A percentile compares a stretch with the other conserved stretches of the same genome.
Conservation (phyloP, 2,888 invertebrate species). For the Aleiodes leptofemur region DNA sequence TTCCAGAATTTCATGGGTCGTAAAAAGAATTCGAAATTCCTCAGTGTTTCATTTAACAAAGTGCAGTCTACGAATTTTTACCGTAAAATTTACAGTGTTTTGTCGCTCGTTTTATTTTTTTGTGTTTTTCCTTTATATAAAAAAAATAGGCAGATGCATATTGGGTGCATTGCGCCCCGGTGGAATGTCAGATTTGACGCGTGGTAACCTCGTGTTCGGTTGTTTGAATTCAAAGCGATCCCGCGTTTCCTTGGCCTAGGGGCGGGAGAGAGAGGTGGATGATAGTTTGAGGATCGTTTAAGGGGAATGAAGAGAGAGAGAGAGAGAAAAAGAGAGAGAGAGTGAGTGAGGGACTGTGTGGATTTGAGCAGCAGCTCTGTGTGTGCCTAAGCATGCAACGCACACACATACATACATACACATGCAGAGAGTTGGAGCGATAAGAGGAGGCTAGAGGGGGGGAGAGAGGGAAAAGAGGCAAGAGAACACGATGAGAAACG, state of each 20-base stretch:
- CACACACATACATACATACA: not conserved
- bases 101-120: not conserved
- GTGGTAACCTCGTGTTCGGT: slow-evolving; percentile 75
- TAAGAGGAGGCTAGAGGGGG: slow-evolving; percentile 32
- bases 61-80: not conserved
- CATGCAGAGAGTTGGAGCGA: slow-evolving; percentile 14
- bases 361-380: slow-evolving; percentile 24
- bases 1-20: too few relatives aligned
- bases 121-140: not conserved
- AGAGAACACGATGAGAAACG: slow-evolving; percentile 52
- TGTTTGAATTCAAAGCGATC: slow-evolving; percentile 75
- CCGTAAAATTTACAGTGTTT: not conserved
- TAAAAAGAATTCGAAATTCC: too few relatives aligned
- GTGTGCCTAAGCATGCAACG: slow-evolving; percentile 31
- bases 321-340: slow-evolving; percentile 34
- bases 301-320: slow-evolving; percentile 38
- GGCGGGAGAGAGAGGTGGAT: slow-evolving; percentile 55
- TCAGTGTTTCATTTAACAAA: not conserved
- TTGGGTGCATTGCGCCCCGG: slow-evolving; percentile 50
- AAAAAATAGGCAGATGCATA: slow-evolving; percentile 22
- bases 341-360: slow-evolving; percentile 21
- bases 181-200: slow-evolving; percentile 74
- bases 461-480: slow-evolving; percentile 31
- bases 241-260: slow-evolving; percentile 74
- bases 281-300: slow-evolving; percentile 50